A percentile compares a stretch with the other conserved stretches of the same genome.
Conservation (phyloP, 2,888 invertebrate species). For the Automeris io region DNA sequence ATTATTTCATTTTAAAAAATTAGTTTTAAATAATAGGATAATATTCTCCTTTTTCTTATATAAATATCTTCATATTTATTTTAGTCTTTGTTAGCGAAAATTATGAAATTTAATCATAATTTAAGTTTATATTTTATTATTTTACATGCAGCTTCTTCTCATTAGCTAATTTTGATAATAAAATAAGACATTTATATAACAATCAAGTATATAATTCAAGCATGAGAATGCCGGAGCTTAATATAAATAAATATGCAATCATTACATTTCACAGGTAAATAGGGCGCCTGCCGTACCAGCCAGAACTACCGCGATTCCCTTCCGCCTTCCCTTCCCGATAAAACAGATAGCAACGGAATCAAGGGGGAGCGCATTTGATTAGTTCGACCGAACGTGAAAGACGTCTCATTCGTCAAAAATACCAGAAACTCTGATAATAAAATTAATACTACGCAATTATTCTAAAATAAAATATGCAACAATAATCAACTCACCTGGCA, state of each 20-base stretch:
- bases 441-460: conserved; percentile 6
- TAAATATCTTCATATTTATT: no score
- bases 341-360: conserved; percentile 52
- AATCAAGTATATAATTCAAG: no score
- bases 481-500: conserved; percentile 59
- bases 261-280: conserved; percentile 29
- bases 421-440: background rate
- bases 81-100: no score
- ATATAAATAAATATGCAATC: conserved; percentile 3
- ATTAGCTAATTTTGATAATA: no score
- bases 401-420: conserved; percentile 15
- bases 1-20: no score
- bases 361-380: conserved; percentile 39
- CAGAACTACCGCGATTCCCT: conserved; percentile 43
- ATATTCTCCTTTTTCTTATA: no score
- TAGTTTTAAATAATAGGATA: no score
- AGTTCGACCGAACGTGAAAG: conserved; percentile 21
- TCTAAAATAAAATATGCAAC: conserved; percentile 16
- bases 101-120: no score
- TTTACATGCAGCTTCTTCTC: no score
- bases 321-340: conserved; percentile 44
- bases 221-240: background rate
- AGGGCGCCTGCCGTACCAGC: conserved; percentile 56
- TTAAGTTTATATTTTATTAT: no score
- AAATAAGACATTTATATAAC: no score